Conservation (phyloP, 30 jellyfish, hydroid and myxozoan species). For the Cassiopea xamachana region DNA sequence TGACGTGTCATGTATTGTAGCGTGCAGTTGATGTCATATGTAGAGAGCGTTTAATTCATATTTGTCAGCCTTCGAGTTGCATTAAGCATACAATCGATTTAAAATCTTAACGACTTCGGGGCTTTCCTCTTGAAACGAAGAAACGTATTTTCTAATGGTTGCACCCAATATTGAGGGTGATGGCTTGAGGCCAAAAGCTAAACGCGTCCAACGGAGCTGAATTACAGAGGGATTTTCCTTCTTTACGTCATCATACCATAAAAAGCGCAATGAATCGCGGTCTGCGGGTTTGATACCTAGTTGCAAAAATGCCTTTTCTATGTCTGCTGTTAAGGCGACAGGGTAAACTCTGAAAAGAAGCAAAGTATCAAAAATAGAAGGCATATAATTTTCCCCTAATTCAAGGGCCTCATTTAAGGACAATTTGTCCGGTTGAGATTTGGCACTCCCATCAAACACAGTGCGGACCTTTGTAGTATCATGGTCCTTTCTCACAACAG, state of each 20-base stretch:
- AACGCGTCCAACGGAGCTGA: constrained; percentile 28
- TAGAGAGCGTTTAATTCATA: too few species aligned
- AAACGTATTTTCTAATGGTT: constrained; percentile 38
- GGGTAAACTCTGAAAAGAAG: constrained; percentile 27
- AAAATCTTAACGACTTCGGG: constrained; percentile 24
- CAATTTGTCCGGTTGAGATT: background rate
- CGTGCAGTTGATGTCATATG: too few species aligned
- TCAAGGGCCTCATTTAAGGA: constrained; percentile 49
- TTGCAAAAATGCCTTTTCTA: constrained; percentile 59
- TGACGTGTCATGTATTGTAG: too few species aligned
- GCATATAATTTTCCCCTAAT: constrained; percentile 33
- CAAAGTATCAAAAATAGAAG: constrained; percentile 26
- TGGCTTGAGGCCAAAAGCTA: constrained; percentile 27
- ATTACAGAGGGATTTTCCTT: constrained; percentile 19
- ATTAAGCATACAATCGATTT: constrained; percentile 14
- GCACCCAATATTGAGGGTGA: constrained; percentile 54
- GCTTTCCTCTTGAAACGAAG: constrained; percentile 3
- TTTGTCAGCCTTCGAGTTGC: too few species aligned
- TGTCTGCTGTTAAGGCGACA: constrained; percentile 40
- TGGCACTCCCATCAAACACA: constrained; percentile 65
- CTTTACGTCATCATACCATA: constrained; percentile 48
- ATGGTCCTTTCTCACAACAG: constrained; percentile 46
- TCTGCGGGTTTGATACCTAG: constrained; percentile 14
- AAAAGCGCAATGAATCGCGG: constrained; percentile 37
- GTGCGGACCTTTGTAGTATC: constrained; percentile 49